Conservation (phyloP, 2,113 vertebrate species). For the Taurulus bubalis region DNA sequence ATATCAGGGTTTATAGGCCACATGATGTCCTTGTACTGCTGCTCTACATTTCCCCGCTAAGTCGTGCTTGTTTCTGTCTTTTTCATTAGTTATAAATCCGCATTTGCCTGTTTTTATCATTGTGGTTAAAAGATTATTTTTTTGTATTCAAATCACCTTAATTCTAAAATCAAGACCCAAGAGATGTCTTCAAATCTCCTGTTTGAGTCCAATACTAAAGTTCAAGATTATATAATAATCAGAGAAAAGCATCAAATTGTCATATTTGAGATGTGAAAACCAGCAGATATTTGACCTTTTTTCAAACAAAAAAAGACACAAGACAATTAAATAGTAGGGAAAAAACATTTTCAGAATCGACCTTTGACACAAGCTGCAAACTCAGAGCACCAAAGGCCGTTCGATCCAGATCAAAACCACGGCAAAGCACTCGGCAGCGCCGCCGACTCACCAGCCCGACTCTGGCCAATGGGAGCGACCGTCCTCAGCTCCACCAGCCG, state of each 20-base stretch:
- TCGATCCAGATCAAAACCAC: conserved; percentile 37
- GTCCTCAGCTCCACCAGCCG: conserved; percentile 86
- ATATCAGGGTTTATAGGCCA: background rate
- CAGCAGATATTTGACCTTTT: no score
- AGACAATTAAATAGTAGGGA: no score
- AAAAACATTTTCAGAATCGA: no score
- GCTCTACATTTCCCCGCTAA: no score
- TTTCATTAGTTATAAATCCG: background rate
- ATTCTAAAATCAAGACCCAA: background rate
- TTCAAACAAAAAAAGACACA: no score
- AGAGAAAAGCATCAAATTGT: background rate
- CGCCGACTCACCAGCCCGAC: conserved; percentile 85
- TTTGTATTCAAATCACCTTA: background rate
- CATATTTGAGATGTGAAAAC: no score
- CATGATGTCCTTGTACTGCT: background rate
- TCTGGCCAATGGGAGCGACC: conserved; percentile 78
- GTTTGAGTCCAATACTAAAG: background rate
- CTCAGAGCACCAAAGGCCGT: background rate
- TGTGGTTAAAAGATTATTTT: background rate
- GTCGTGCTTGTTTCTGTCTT: background rate
- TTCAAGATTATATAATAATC: background rate
- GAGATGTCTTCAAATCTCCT: background rate
- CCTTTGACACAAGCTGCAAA: background rate
- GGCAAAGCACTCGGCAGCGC: conserved; percentile 38
- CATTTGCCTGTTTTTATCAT: background rate